A percentile compares a stretch with the other conserved stretches of the same genome.
Conservation (phyloP, 1,140 invertebrate species). For the Sarcophaga bullata region DNA sequence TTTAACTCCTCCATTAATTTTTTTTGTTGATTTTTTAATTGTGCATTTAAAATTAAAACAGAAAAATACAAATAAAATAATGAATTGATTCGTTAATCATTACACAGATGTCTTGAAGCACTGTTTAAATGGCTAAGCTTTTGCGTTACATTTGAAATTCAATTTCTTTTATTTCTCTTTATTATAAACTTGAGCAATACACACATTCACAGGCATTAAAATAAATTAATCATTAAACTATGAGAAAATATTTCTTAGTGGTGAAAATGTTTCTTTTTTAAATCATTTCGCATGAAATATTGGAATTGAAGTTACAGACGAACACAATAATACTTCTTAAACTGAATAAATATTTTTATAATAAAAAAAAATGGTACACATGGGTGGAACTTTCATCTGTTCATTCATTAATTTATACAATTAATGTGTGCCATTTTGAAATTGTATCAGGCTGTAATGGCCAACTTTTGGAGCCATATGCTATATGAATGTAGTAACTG, state of each 20-base stretch:
- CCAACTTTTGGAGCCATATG: background rate
- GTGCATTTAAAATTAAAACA: background rate
- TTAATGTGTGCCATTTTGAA: slow-evolving; percentile 4
- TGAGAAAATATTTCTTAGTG: background rate
- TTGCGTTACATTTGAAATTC: background rate
- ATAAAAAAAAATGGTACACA: too few relatives aligned
- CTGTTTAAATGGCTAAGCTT: slow-evolving; percentile 10
- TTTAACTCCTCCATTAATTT: slow-evolving; percentile 3
- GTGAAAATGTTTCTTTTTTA: background rate
- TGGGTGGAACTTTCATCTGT: too few relatives aligned
- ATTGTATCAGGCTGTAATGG: background rate
- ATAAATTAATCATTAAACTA: too few relatives aligned
- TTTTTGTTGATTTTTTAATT: background rate
- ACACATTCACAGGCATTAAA: too few relatives aligned
- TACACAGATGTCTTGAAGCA: background rate
- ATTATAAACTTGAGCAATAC: too few relatives aligned
- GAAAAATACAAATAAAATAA: background rate
- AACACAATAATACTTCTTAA: too few relatives aligned
- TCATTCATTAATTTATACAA: background rate
- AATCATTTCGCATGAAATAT: background rate
- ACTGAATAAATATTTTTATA: too few relatives aligned
- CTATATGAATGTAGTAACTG: too few relatives aligned
- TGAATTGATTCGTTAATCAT: background rate
- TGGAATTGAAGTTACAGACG: background rate
- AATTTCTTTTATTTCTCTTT: too few relatives aligned